Conservation (phyloP, 2,888 invertebrate genomes). For the Rhagonycha fulva region DNA sequence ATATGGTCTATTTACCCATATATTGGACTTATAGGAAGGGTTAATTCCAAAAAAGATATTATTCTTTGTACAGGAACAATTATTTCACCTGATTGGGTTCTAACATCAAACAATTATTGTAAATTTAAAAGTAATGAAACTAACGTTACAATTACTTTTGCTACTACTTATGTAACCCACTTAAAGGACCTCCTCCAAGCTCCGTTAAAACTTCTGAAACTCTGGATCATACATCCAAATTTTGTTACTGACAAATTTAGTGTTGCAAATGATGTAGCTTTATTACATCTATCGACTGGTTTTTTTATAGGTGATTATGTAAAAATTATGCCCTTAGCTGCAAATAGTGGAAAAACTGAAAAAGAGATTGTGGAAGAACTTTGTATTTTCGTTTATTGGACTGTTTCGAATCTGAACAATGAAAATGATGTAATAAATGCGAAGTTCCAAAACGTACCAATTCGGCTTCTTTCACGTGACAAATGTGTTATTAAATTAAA, state of each 20-base stretch:
- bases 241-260: background rate
- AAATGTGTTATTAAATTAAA: background rate
- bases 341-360: background rate
- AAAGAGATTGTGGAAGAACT: background rate
- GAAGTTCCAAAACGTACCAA: background rate
- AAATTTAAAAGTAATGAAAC: background rate
- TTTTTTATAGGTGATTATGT: background rate
- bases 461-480: background rate
- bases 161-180: background rate
- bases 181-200: background rate
- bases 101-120: conserved; percentile 22
- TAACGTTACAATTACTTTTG: background rate
- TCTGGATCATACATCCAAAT: conserved; percentile 17
- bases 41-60: background rate
- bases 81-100: conserved; percentile 16
- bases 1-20: background rate
- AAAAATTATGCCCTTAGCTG: conserved; percentile 4
- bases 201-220: background rate
- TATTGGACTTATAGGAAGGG: background rate
- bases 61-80: conserved; percentile 21
- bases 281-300: conserved; percentile 9
- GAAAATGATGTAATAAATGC: background rate
- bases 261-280: conserved; percentile 16
- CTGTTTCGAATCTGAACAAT: background rate
- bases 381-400: conserved; percentile 4